These are phyloP conservation scores for Geophilus truncorum DNA, from an alignment of 2,888 invertebrate species.

Conservation along the genomic window DNA sequence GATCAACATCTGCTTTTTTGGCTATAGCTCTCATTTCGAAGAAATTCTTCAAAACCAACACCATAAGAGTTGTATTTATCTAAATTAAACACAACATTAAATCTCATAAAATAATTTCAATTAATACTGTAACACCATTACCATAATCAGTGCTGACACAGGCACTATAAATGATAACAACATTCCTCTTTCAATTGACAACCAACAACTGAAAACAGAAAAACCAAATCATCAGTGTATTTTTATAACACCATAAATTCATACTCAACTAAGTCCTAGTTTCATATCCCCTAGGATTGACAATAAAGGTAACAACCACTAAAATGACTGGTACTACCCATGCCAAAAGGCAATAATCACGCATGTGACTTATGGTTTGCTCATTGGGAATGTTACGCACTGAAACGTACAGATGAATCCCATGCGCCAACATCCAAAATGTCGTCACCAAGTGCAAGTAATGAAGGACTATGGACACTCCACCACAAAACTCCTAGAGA, in stretches of 20 bases:
- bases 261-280: constrained; percentile 56
- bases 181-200: constrained; percentile 71
- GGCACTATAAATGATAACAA: constrained; percentile 70
- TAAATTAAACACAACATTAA: constrained; percentile 40
- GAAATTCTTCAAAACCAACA: constrained; percentile 45
- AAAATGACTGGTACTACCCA: constrained; percentile 39
- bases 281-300: constrained; percentile 67
- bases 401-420: constrained; percentile 50
- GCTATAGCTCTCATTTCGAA: constrained; percentile 42
- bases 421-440: constrained; percentile 64
- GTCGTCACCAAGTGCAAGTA: constrained; percentile 65
- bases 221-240: not conserved
- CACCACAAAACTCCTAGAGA: constrained; percentile 58
- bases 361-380: constrained; percentile 49
- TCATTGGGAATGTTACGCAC: constrained; percentile 54
- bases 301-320: constrained; percentile 57
- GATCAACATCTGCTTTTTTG: constrained; percentile 40
- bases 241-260: not conserved
- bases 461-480: constrained; percentile 62
- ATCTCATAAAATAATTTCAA: no score
- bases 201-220: constrained; percentile 66
- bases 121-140: no score
- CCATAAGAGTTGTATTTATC: constrained; percentile 48
- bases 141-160: constrained; percentile 61
- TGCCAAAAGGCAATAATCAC: constrained; percentile 39